A percentile compares a stretch with the other conserved stretches of the same genome.
These are phyloP conservation scores for Electrona antarctica DNA, from an alignment of 2,113 vertebrate genomes.

Conservation along the genomic window DNA sequence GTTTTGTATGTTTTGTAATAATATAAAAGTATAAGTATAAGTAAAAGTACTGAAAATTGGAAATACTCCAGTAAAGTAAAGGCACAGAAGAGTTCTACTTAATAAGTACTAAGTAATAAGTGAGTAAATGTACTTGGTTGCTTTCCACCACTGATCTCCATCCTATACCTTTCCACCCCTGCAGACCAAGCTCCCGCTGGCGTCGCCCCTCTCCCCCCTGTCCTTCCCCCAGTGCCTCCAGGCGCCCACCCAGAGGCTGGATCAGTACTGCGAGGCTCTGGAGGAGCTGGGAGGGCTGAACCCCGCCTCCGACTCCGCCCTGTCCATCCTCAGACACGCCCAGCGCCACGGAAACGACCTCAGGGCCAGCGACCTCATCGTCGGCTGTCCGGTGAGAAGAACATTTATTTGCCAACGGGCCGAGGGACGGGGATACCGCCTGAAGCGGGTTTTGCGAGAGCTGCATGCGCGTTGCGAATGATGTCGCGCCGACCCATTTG, in stretches of 20 bases:
- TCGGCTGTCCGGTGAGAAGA: conserved; percentile 84
- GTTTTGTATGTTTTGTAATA: no score
- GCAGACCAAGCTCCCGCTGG: conserved; percentile 72
- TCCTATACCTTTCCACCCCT: neutral
- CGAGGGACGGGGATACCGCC: neutral
- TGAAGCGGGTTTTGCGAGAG: no score
- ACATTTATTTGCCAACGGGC: conserved; percentile 21
- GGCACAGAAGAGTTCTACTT: no score
- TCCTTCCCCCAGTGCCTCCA: conserved; percentile 80
- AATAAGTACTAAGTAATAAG: no score
- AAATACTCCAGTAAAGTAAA: no score
- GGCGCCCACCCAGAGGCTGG: conserved; percentile 83
- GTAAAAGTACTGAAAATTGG: no score
- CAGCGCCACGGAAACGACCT: conserved; percentile 88
- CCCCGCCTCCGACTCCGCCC: conserved; percentile 81
- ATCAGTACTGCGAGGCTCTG: conserved; percentile 84
- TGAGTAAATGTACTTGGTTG: no score
- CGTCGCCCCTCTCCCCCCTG: conserved; percentile 68
- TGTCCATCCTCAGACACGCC: conserved; percentile 83
- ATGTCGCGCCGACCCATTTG: neutral
- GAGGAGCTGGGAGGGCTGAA: conserved; percentile 85
- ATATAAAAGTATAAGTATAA: no score
- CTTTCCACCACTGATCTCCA: no score
- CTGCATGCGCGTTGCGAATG: neutral
- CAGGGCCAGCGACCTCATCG: conserved; percentile 87